phyloP scores from a whole-genome alignment of 2,888 invertebrate genomes.

The Phortica okadai region DNA sequence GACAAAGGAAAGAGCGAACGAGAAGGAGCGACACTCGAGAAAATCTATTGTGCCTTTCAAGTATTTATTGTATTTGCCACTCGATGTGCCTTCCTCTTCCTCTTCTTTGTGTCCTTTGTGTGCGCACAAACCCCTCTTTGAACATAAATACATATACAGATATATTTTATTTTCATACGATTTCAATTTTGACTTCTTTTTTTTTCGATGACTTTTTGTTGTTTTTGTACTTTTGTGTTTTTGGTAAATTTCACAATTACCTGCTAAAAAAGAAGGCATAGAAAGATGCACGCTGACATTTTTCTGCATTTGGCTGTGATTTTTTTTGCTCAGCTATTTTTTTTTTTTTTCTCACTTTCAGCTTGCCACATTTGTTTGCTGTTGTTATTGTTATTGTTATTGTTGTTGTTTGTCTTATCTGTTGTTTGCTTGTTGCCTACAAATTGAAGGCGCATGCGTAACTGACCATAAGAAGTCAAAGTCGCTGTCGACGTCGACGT shows the following conservation, averaged over 20 bases:
- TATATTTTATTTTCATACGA: conserved; percentile 19
- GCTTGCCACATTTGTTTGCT: conserved; percentile 10
- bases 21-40: conserved; percentile 37
- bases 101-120: too few species aligned
- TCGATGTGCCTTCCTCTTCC: not conserved
- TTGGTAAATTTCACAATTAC: conserved; percentile 63
- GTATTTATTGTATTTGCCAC: conserved; percentile 35
- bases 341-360: conserved; percentile 4
- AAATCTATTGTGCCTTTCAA: conserved; percentile 55
- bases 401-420: conserved; percentile 22
- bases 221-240: conserved; percentile 55
- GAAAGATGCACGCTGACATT: conserved; percentile 1
- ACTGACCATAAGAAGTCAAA: conserved; percentile 39
- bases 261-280: conserved; percentile 51
- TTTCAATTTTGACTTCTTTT: conserved; percentile 13
- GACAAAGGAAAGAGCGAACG: too few species aligned
- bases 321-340: not conserved
- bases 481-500: not conserved
- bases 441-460: conserved; percentile 59
- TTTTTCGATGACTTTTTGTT: conserved; percentile 41
- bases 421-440: conserved; percentile 36
- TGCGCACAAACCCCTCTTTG: conserved; percentile 29
- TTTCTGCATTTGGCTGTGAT: not conserved
- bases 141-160: conserved; percentile 10
- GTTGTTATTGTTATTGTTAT: conserved; percentile 17